phyloP scores from a whole-genome alignment of 2,888 invertebrate species.

The Caradrina clavipalpis region DNA sequence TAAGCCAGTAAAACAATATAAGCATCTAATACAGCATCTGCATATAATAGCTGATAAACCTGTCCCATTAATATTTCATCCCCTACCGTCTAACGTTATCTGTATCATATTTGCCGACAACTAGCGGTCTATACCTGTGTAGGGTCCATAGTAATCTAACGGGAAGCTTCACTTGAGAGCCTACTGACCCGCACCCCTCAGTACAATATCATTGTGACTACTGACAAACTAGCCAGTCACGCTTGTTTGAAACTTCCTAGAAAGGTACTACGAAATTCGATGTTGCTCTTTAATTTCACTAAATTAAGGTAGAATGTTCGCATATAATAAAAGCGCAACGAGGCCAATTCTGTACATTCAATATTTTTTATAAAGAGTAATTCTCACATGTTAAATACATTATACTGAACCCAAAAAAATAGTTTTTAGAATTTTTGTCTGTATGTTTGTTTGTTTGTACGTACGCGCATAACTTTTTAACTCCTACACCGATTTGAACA shows the following conservation, averaged over 20 bases:
- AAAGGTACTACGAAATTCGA: background rate
- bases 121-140: conserved; percentile 65
- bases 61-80: conserved; percentile 5
- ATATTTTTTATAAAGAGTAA: too few relatives aligned
- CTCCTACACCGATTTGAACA: too few relatives aligned
- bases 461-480: too few relatives aligned
- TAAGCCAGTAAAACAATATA: too few relatives aligned
- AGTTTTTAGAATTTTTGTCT: too few relatives aligned
- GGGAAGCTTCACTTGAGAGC: conserved; percentile 61
- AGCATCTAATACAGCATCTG: background rate
- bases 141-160: conserved; percentile 53
- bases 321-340: too few relatives aligned
- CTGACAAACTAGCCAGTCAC: conserved; percentile 13
- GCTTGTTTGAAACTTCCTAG: conserved; percentile 18
- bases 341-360: too few relatives aligned
- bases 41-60: background rate
- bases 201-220: conserved; percentile 42
- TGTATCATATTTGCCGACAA: conserved; percentile 61
- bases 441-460: too few relatives aligned
- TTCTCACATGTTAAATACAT: too few relatives aligned
- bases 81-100: conserved; percentile 21
- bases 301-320: too few relatives aligned
- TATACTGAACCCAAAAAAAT: too few relatives aligned
- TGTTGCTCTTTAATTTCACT: too few relatives aligned
- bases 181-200: conserved; percentile 34